Evolutionary conservation across 2,797 vertebrate species (phyloP), one percentile per base, ranked within the genome.

Genomic region (Alosa sapidissima): DNA sequence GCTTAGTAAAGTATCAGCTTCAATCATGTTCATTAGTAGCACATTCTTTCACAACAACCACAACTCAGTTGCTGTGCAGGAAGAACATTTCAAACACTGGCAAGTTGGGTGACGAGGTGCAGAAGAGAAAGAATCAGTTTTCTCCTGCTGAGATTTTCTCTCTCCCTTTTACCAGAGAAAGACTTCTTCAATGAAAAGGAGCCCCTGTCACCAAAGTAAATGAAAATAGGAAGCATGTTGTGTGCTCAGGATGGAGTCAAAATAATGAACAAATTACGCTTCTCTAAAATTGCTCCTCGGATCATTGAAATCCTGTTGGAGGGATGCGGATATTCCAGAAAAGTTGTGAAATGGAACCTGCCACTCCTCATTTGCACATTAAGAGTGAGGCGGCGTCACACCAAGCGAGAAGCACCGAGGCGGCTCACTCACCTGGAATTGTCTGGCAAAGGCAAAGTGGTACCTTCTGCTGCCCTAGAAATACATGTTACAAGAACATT

Each of bases 281-380:
- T 83, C 83, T 83, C 85, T n/a, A 72, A 86, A 78, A 78, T 78
- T 84, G 51, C 49, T 68, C 24, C 2, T 28, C 52, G 33, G 78
- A 84, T 81, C 82, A 84, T 81, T 85, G 75, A 45, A 85, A 86
- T 81, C 82, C 86, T 84, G 82, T 84, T 81, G 84, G 87, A 72
- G 85, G 72, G 87, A 55, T 81, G 68, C 28, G 41, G 82, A 87
- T 86, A 83, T 81, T 78, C n/a, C 28, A 68, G 51, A 55, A 33
- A 86, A 88, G 87, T 68, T 41, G 81, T 82, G 89, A 87, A 85
- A 87, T 41, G n/a, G 72, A 81, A 88, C 82, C 87, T 88, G 85
- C 87, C 41, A 86, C 47, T 87, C 60, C 88, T 86, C 24, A 75
- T 88, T 54, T 83, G 21, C 75, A 28, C 55, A 14, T 81, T 9